Evolutionary conservation across 1,140 invertebrate species (phyloP).

Genomic region (Pogonus chalceus): DNA sequence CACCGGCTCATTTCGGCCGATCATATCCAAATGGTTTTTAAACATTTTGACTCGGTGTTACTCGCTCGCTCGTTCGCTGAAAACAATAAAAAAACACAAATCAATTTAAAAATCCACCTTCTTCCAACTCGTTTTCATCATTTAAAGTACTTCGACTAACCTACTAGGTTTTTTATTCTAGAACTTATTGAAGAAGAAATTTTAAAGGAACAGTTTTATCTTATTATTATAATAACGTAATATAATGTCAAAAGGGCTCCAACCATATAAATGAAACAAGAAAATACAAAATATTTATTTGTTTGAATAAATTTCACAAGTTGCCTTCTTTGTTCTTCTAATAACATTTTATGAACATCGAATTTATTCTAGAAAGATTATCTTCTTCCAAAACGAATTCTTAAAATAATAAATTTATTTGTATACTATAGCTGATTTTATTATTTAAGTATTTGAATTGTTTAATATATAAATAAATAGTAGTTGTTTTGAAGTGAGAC

Average conservation of each 20-base stretch:
- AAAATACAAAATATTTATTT: neutral
- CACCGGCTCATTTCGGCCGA: conserved; percentile 80
- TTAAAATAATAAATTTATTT: no score
- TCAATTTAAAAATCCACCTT: conserved; percentile 14
- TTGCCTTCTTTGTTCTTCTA: neutral
- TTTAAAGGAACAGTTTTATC: no score
- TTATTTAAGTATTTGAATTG: no score
- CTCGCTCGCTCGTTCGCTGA: conserved; percentile 55
- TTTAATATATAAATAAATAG: no score
- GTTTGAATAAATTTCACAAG: neutral
- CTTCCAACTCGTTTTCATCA: no score
- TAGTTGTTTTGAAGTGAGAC: no score
- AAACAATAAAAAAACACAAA: conserved; percentile 28
- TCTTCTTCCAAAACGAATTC: no score
- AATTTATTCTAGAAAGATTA: no score
- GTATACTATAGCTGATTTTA: no score
- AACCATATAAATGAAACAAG: neutral
- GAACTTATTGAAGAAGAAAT: no score
- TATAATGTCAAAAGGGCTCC: neutral
- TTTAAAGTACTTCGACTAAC: no score
- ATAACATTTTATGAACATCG: neutral
- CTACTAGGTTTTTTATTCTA: no score
- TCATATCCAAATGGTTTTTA: conserved; percentile 84
- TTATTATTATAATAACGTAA: neutral
- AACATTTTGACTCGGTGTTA: conserved; percentile 70